Evolutionary conservation across 1,140 invertebrate species (phyloP), one percentile per base, ranked within the genome.

Genomic region (Penaeus chinensis): DNA sequence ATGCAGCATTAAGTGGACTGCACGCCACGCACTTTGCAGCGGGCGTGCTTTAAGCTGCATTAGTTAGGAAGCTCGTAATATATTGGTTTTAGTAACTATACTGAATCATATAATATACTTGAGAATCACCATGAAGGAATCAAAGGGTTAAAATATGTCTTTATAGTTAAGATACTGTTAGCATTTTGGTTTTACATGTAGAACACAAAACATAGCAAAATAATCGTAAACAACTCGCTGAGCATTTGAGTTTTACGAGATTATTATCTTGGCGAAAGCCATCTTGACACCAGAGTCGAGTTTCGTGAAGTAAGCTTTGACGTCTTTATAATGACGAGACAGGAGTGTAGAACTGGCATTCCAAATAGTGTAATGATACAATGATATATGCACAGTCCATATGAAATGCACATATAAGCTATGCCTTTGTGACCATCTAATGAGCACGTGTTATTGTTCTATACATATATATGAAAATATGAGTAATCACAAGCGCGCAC

Each of bases 111-210:
- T 60, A 60, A 81, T 22, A 81, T 61, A 54, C 74, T 78, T 78
- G 84, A 85, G 84, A 85, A 85, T 85, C 84, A 85, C 74, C 76
- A 47, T 78, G 37, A 74, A 84, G 71, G 76, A 85, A 78, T 85
- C 60, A 63, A 78, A 54, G 54, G 66, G 66, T n/a, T 71, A 62
- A 60, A 74, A 84, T 42, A 37, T 85, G 84, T 85, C 62, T 76
- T 69, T 79, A 79, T 74, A 47, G 60, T 71, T 60, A 79, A 61
- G 82, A 76, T 84, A 74, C 66, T 74, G 82, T 74, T 84, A 79
- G 69, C 82, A 24, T 60, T 84, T 84, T 84, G 82, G 69, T 76
- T 74, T 74, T 54, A n/a, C 60, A 74, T 20, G 37, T 84, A 54
- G 54, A 54, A 54, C 54, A 54, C 54, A 54, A 54, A 54, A 54